Evolutionary conservation across 2,797 vertebrate species (phyloP).

Genomic region (Scleropages formosus): DNA sequence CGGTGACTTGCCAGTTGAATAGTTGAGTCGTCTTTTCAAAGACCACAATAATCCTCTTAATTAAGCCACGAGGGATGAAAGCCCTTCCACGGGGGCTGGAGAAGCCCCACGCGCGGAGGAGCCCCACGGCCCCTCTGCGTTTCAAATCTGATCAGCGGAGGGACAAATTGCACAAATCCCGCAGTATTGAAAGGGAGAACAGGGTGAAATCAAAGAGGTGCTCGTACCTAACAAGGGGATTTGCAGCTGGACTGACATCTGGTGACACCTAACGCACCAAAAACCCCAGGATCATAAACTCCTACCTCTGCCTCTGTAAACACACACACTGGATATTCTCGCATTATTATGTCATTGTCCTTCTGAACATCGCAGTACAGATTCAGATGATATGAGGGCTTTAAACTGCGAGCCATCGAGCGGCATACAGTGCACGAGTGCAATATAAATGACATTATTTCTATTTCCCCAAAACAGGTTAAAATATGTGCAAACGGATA

Average conservation of each 20-base stretch:
- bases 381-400: too few relatives aligned
- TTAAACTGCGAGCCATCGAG: too few relatives aligned
- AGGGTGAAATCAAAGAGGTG: conserved; percentile 61
- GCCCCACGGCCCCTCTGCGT: conserved; percentile 49
- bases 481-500: too few relatives aligned
- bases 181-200: conserved; percentile 56
- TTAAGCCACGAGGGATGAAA: conserved; percentile 87
- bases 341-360: too few relatives aligned
- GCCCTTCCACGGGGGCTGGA: conserved; percentile 72
- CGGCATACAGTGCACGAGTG: too few relatives aligned
- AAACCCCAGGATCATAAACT: neutral
- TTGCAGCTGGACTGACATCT: conserved; percentile 41
- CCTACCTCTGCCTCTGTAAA: too few relatives aligned
- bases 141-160: conserved; percentile 72
- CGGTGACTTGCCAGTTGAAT: conserved; percentile 60
- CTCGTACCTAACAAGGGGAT: conserved; percentile 48
- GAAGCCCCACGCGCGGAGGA: conserved; percentile 63
- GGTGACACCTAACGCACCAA: neutral
- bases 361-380: too few relatives aligned
- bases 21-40: conserved; percentile 77
- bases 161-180: conserved; percentile 74
- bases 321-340: too few relatives aligned
- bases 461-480: too few relatives aligned
- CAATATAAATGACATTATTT: too few relatives aligned
- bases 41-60: conserved; percentile 96